These are phyloP conservation scores for Drymodes brunneopygia DNA, from an alignment of 2,113 vertebrate species.

Conservation along the genomic window DNA sequence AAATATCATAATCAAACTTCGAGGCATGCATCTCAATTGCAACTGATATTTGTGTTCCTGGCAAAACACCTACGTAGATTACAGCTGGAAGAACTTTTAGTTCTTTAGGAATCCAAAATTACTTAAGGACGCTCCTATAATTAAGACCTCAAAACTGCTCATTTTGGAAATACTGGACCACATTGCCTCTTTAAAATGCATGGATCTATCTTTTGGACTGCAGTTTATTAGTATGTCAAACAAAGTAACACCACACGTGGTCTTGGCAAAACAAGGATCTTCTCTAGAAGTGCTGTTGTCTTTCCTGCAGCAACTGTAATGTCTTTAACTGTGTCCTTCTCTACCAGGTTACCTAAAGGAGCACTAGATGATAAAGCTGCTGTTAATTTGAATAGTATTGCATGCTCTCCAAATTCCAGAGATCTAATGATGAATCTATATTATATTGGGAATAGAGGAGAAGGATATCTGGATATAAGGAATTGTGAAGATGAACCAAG, in stretches of 20 bases:
- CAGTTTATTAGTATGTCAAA: background rate
- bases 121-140: background rate
- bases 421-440: background rate
- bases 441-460: background rate
- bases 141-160: background rate
- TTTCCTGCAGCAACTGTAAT: background rate
- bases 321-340: background rate
- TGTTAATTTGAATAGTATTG: background rate
- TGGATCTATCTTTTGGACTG: background rate
- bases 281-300: background rate
- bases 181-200: background rate
- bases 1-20: background rate
- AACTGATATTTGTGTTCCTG: background rate
- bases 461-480: background rate
- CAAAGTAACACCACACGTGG: background rate
- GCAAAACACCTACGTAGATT: background rate
- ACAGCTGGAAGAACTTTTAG: background rate
- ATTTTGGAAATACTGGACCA: background rate
- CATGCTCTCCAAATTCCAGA: background rate
- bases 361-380: background rate
- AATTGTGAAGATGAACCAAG: background rate
- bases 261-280: background rate
- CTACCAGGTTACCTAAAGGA: background rate
- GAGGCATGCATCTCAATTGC: background rate
- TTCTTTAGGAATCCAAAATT: rapidly evolving